Evolutionary conservation across 2,888 invertebrate genomes (phyloP), one percentile per base, ranked within the genome.

Genomic region (Macrophya annulata): DNA sequence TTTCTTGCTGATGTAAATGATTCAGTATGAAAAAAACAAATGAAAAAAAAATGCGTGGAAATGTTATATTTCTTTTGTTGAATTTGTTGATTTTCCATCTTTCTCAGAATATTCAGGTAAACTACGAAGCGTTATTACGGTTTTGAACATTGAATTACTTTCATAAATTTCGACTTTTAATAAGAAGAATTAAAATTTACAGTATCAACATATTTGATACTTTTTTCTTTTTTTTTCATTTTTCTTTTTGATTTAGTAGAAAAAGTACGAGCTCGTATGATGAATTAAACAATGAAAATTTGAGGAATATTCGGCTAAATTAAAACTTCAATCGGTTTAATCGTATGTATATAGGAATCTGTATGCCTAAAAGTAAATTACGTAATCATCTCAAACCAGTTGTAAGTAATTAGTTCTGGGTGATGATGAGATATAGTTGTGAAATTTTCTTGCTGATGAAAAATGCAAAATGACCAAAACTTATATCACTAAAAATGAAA

Each of bases 381-480:
- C 62, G 62, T 43, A 62, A 81, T 40, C 59, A 43, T 51, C 25
- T 55, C 37, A 17, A 77, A 48, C 51, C 15, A 77, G 55, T 0
- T 48, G 51, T 77, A 51, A 77, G 17, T 77, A 51, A 51, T 51
- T 77, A 45, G 51, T 77, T 72, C 72, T 72, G 43, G 72, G 43
- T n/a, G 77, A 77, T 17, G 17, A 43, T 51, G 25, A 51, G 37
- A 51, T 0, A 51, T 51, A 77, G 21, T 37, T 55, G 51, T 40
- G 40, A 21, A 62, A 43, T 62, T 81, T 81, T 59, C 37, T 43
- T 81, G 62, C 40, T 81, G 37, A 62, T 81, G 55, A 76, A 77
- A 55, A 77, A 55, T 55, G 55, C 81, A 81, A 81, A 81, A 81
- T 81, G 59, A 81, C 81, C 81, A 81, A 81, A 81, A 51, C 62